A percentile compares a stretch with the other conserved stretches of the same genome.
Evolutionary conservation across 2,888 invertebrate genomes (phyloP).

Genomic region (Dysmachus trigonus): DNA sequence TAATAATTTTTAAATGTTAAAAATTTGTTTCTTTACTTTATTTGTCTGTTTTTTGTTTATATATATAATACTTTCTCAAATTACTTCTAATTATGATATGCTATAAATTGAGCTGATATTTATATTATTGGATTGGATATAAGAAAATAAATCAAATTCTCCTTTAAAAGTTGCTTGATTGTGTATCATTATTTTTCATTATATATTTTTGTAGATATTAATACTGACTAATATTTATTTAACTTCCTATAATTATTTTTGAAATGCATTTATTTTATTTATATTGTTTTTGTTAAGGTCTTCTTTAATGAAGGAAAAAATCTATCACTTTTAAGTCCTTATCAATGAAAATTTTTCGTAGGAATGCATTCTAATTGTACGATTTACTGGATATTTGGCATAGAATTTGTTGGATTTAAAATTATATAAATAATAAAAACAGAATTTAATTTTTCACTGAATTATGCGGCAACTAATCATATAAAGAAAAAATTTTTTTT

Average conservation of each 20-base stretch:
- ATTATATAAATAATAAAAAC: not conserved
- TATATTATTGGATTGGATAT: too few species aligned
- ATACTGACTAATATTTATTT: too few species aligned
- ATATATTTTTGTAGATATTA: not conserved
- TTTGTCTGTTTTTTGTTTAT: not conserved
- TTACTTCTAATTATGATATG: not conserved
- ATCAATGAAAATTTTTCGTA: not conserved
- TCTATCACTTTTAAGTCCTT: not conserved
- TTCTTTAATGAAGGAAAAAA: not conserved
- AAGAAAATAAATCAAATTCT: too few species aligned
- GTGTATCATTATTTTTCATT: too few species aligned
- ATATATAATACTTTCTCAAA: not conserved
- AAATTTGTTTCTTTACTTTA: not conserved
- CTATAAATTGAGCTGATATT: too few species aligned
- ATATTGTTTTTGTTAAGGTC: not conserved
- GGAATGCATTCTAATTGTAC: not conserved
- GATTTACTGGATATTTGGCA: not conserved
- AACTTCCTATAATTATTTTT: not conserved
- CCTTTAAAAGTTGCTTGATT: too few species aligned
- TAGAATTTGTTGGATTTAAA: not conserved
- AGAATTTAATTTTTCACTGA: not conserved
- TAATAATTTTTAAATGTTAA: not conserved
- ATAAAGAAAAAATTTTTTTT: not conserved
- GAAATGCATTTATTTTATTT: not conserved
- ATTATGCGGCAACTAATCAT: constrained; percentile 17